Percentiles rank a stretch among this genome's conserved stretches.
phyloP scores from a whole-genome alignment of 2,888 invertebrate species.

The Abrostola triplasia region DNA sequence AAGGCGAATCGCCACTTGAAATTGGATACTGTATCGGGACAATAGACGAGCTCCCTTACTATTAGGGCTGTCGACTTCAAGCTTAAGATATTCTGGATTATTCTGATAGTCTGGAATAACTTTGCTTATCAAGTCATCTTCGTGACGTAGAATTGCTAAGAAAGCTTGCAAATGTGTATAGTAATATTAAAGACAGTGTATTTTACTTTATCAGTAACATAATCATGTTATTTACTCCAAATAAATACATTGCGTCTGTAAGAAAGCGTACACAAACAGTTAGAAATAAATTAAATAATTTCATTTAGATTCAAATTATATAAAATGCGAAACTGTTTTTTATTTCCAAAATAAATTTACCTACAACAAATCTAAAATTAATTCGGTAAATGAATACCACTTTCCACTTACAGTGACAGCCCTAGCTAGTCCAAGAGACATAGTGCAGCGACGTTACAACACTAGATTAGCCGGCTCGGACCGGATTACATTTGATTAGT shows the following conservation, averaged over 20 bases:
- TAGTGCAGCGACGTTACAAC: conserved; percentile 48
- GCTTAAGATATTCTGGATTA: not conserved
- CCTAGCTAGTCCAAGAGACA: conserved; percentile 51
- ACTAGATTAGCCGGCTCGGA: conserved; percentile 52
- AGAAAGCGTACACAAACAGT: too few species aligned
- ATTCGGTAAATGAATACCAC: not conserved
- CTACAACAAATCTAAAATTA: not conserved
- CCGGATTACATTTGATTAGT: conserved; percentile 74
- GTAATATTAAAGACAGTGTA: too few species aligned
- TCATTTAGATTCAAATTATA: too few species aligned
- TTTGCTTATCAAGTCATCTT: too few species aligned
- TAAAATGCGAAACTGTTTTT: too few species aligned
- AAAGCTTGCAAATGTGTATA: too few species aligned
- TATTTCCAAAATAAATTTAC: not conserved
- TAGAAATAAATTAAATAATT: too few species aligned
- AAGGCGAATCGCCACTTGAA: conserved; percentile 55
- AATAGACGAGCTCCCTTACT: conserved; percentile 51
- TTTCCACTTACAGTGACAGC: conserved; percentile 26
- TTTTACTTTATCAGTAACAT: too few species aligned
- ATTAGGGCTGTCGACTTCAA: conserved; percentile 39
- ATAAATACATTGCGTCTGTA: too few species aligned
- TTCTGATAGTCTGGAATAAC: too few species aligned
- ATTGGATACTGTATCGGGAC: conserved; percentile 55
- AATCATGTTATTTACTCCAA: too few species aligned
- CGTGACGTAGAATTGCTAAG: too few species aligned